Evolutionary conservation across 2,797 vertebrate genomes (phyloP).

Genomic region (Lates japonicus): DNA sequence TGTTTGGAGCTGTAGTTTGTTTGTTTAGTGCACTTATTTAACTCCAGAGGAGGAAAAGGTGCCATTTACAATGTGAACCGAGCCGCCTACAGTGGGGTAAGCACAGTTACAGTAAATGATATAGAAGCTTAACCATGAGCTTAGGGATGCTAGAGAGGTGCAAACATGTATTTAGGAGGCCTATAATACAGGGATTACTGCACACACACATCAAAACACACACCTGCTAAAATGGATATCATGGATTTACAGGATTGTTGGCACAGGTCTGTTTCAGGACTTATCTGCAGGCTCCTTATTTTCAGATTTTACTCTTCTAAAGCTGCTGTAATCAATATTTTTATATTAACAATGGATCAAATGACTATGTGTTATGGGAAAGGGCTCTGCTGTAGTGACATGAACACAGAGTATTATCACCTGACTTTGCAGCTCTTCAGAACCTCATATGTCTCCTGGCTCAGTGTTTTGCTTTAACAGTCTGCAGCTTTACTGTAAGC

Average conservation of each 20-base stretch:
- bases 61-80: constrained; percentile 5
- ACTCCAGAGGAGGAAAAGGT: constrained; percentile 17
- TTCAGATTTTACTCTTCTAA: neutral
- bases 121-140: constrained; percentile 45
- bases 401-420: neutral
- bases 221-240: constrained; percentile 44
- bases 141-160: constrained; percentile 28
- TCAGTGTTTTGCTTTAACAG: too few relatives aligned
- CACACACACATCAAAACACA: constrained; percentile 37
- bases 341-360: neutral
- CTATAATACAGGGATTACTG: constrained; percentile 52
- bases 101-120: constrained; percentile 54
- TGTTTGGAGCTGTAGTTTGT: neutral
- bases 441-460: neutral
- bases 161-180: constrained; percentile 53
- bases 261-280: constrained; percentile 1
- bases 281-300: neutral
- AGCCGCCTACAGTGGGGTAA: constrained; percentile 26
- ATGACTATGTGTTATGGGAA: neutral
- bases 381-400: too few relatives aligned
- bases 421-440: neutral
- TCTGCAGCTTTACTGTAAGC: too few relatives aligned
- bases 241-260: constrained; percentile 41
- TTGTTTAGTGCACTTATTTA: constrained; percentile 28
- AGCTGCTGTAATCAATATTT: neutral